Evolutionary conservation across 1,140 invertebrate species (phyloP).

Genomic region (Zeugodacus cucurbitae): DNA sequence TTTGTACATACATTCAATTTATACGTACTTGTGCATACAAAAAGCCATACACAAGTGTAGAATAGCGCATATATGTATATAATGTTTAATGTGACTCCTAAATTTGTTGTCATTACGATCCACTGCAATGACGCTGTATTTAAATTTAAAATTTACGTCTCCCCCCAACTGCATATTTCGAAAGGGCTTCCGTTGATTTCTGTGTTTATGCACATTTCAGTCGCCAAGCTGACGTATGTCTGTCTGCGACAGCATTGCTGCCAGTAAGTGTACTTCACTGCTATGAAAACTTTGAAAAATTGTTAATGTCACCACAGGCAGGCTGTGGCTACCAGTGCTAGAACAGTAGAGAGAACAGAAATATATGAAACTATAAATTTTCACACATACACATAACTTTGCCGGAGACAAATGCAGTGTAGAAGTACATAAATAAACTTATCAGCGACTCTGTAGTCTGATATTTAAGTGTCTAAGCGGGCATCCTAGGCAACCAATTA

Average conservation of each 20-base stretch:
- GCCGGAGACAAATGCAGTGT: background rate
- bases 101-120: background rate
- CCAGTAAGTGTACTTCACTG: background rate
- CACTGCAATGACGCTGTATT: background rate
- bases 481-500: background rate
- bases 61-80: background rate
- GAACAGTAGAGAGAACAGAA: background rate
- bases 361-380: too few species aligned
- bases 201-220: background rate
- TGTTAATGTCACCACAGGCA: background rate
- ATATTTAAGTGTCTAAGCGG: background rate
- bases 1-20: too few species aligned
- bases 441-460: background rate
- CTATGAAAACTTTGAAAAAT: background rate
- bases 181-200: slow-evolving; percentile 9
- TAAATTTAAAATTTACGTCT: background rate
- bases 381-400: background rate
- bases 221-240: background rate
- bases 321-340: background rate
- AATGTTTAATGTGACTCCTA: background rate
- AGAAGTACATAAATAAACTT: background rate
- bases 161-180: background rate
- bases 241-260: background rate
- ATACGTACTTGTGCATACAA: background rate
- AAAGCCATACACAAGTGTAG: background rate